Base-by-base conservation (phyloP, 2,113 vertebrate genomes). In the Callochromis pleurospilus region DNA sequence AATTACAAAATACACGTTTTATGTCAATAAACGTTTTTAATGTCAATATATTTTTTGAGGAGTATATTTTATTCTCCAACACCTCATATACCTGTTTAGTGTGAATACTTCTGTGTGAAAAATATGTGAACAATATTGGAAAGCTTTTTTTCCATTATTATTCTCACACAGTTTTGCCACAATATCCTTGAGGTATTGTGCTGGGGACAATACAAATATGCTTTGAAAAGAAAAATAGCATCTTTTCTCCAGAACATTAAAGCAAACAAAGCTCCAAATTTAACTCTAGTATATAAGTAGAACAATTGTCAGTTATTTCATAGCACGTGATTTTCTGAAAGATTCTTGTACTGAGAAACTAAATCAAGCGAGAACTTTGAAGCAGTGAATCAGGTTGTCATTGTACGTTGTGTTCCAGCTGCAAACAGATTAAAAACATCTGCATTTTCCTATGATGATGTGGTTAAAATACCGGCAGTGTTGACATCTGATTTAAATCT, bases 401-500 rank as follows among this genome's bases (percentile, higher is more conserved):
- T 12, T 40, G 33, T 77, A 21, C 5, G 10, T 55, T 31, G 17
- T 70, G 9, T 40, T 60, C 80, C 53, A 62, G 42, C 26, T 79
- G 73, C 33, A 79, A 47, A 26, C 38, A 33, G n/a, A 42, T 17
- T 65, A 9, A 79, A 24, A 24, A 79, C 77, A 15, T 17, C 9
- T 36, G 4, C 5, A 14, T 49, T 29, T 53, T 15, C 38, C 36
- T 65, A 47, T 54, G 24, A 82, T 4, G 9, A 9, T 51, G 29
- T 79, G 36, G 49, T 79, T 51, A 62, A 88, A 81, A 81, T 88
- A 29, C 29, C 6, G 3, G 4, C 26, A 79, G 47, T 68, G 54
- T 12, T 83, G 84, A 85, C 87, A 62, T 80, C 73, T 86, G 55
- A 91, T 90, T 91, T 87, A 86, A 86, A 82, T 80, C 53, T 49